These are phyloP conservation scores for Meloe dianella DNA, from an alignment of 2,888 invertebrate genomes.

Conservation along the genomic window DNA sequence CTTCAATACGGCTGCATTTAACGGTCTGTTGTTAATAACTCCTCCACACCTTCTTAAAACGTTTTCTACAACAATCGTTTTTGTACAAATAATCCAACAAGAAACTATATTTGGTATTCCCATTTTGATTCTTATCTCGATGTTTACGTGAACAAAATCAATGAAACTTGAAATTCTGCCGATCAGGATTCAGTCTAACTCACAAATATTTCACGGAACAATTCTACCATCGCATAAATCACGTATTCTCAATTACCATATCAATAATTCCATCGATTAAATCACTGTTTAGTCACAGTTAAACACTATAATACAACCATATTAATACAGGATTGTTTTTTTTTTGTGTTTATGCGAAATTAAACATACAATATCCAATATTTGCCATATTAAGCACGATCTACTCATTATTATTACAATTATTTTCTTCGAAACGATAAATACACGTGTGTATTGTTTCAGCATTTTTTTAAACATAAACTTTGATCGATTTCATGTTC, in stretches of 20 bases:
- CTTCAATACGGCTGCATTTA: constrained; percentile 25
- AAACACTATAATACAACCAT: neutral
- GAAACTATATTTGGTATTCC: too few species aligned
- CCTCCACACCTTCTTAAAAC: constrained; percentile 21
- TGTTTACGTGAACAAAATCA: neutral
- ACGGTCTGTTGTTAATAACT: constrained; percentile 26
- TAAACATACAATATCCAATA: constrained; percentile 40
- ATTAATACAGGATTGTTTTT: constrained; percentile 23
- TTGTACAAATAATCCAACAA: neutral
- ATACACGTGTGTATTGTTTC: neutral
- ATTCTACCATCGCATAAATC: constrained; percentile 16
- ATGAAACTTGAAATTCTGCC: neutral
- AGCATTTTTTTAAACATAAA: neutral
- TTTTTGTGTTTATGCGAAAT: constrained; percentile 40
- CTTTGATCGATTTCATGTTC: neutral
- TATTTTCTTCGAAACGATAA: constrained; percentile 37
- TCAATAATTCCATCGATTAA: constrained; percentile 21
- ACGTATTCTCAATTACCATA: constrained; percentile 21
- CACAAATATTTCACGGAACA: too few species aligned
- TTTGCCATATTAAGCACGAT: constrained; percentile 40
- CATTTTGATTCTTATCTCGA: neutral
- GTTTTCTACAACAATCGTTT: neutral
- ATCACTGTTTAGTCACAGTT: constrained; percentile 16
- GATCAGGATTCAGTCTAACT: too few species aligned
- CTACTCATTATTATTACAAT: constrained; percentile 40